These are phyloP conservation scores for Actinopyga echinites DNA, from an alignment of 53 echinoderm and acorn worm species.

Conservation along the genomic window DNA sequence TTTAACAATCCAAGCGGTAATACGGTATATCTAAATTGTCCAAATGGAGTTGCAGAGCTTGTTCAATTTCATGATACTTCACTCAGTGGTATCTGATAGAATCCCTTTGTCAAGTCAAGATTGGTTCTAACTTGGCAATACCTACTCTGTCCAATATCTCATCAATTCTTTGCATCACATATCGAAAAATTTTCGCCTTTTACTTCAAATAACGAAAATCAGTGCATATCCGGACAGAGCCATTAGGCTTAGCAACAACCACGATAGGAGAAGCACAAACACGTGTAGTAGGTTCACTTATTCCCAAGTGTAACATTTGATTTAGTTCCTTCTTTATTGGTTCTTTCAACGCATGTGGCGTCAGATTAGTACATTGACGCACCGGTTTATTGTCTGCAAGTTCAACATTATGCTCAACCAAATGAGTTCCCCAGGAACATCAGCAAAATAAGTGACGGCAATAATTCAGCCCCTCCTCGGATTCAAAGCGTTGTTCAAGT, in stretches of 20 bases:
- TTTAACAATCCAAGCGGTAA: slow-evolving; percentile 19
- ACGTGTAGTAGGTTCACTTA: slow-evolving; percentile 1
- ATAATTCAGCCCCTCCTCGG: too few relatives aligned
- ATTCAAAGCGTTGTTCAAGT: neutral
- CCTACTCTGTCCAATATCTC: slow-evolving; percentile 17
- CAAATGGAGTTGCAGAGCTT: slow-evolving; percentile 33
- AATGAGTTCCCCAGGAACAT: slow-evolving; percentile 8
- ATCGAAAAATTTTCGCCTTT: neutral
- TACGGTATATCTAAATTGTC: slow-evolving; percentile 35
- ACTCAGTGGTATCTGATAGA: slow-evolving; percentile 18
- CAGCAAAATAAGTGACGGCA: neutral
- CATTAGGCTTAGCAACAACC: neutral
- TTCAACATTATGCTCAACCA: neutral
- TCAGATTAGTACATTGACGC: neutral
- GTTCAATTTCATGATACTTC: neutral
- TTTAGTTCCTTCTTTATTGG: slow-evolving; percentile 15
- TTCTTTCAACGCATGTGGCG: slow-evolving; percentile 10
- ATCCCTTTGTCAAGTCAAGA: slow-evolving; percentile 29
- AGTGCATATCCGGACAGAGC: neutral
- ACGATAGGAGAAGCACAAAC: slow-evolving; percentile 16
- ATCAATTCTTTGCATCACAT: slow-evolving; percentile 26
- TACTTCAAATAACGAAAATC: neutral
- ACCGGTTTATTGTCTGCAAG: neutral
- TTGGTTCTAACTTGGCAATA: neutral
- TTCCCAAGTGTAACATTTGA: neutral